phyloP scores from a whole-genome alignment of 2,888 invertebrate species.

The Polymixis flavicincta region DNA sequence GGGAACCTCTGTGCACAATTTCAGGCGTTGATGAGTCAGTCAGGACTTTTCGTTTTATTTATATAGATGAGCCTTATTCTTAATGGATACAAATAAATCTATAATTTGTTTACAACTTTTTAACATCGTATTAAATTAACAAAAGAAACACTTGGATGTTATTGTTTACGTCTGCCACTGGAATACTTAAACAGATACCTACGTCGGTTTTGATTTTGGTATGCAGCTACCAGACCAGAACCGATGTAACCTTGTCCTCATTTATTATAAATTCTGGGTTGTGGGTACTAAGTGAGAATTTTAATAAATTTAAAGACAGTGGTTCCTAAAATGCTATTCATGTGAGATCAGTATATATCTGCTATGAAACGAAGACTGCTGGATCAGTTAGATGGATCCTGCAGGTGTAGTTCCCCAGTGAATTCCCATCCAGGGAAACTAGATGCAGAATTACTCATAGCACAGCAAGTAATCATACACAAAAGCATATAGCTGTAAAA shows the following conservation, averaged over 20 bases:
- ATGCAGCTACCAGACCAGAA: slow-evolving; percentile 16
- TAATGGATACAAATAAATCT: not conserved
- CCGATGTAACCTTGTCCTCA: slow-evolving; percentile 15
- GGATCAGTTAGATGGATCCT: not conserved
- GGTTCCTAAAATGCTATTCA: not conserved
- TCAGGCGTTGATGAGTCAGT: too few species aligned
- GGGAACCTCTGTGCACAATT: too few species aligned
- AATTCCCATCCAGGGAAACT: not conserved
- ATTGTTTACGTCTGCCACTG: slow-evolving; percentile 10
- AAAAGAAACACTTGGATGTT: slow-evolving; percentile 6
- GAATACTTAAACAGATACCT: slow-evolving; percentile 6
- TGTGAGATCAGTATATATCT: not conserved
- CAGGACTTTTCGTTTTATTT: too few species aligned
- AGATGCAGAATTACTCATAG: not conserved
- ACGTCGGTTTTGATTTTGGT: slow-evolving; percentile 14
- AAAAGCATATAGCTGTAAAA: not conserved
- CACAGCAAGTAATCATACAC: not conserved
- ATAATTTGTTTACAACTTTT: not conserved
- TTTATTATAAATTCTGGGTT: not conserved
- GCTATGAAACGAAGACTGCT: not conserved
- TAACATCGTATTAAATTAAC: slow-evolving; percentile 5
- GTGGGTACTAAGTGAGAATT: not conserved
- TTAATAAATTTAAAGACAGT: not conserved
- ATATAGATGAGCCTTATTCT: not conserved
- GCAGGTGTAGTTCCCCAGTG: not conserved